Evolutionary conservation across 2,113 vertebrate genomes (phyloP), one percentile per base, ranked within the genome.

Genomic region (Charadrius vociferus): DNA sequence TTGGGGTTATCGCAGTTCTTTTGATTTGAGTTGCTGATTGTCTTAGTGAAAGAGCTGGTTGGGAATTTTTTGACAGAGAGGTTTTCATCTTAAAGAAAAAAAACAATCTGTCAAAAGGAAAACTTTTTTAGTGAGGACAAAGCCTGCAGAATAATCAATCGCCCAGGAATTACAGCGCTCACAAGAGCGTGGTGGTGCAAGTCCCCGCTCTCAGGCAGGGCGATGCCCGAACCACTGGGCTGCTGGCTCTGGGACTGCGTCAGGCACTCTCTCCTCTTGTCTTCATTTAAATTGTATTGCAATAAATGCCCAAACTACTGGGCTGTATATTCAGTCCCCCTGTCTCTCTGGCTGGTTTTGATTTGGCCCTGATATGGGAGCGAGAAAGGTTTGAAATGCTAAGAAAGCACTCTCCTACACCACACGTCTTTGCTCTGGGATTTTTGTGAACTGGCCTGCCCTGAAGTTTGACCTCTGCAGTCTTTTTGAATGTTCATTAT

Each of bases 11-110:
- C 12, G 1, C 86, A 82, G 78, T 77, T 91, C 94, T 96, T 97
- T 95, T 95, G 86, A 97, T 95, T 96, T 80, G 67, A 94, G 93
- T 50, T 16, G 3, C 78, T 96, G 95, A 96, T 97, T 97, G 93
- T 96, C 91, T 93, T 94, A 91, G 62, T 88, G 89, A 95, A 95
- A 95, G 74, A 91, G 66, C 59, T 94, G 63, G 72, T 67, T 80
- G 85, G 85, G 75, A 92, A 43, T 59, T 95, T 94, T 97, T 96
- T 97, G 94, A 95, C 95, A 95, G 85, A 96, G 65, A 80, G 67
- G 32, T 86, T 96, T 96, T 95, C 63, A 92, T 92, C 79, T 86
- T 61, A 80, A 68, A 90, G 56, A 36, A 75, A 75, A 74, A 93
- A 88, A 96, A 7, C 8, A 63, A 59, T 63, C 59, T 90, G 55